A percentile compares a stretch with the other conserved stretches of the same genome.
phyloP scores from a whole-genome alignment of 2,797 vertebrate genomes.

The Champsocephalus gunnari region DNA sequence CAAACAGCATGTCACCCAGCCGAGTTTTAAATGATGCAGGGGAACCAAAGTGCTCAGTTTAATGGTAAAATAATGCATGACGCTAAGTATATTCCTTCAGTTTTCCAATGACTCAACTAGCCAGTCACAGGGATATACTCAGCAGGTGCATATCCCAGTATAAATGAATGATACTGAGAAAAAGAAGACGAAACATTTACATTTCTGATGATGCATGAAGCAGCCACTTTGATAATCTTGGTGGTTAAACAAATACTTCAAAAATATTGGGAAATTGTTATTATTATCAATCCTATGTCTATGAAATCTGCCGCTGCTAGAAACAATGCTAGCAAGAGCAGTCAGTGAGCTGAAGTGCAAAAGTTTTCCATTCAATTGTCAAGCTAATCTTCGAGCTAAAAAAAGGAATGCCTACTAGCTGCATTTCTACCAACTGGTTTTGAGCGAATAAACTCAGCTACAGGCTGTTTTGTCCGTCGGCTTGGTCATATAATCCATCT shows the following conservation, averaged over 20 bases:
- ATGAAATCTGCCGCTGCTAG: background rate
- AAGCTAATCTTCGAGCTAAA: too few species aligned
- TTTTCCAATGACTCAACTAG: constrained; percentile 17
- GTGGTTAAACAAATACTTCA: background rate
- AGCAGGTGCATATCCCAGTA: background rate
- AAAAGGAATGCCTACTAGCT: too few species aligned
- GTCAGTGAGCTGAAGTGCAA: too few species aligned
- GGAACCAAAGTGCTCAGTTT: too few species aligned
- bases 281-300: background rate
- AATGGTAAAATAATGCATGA: background rate
- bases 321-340: background rate
- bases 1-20: too few species aligned
- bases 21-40: too few species aligned
- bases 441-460: too few species aligned
- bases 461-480: too few species aligned
- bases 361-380: too few species aligned
- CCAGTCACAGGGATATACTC: background rate
- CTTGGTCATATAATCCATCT: too few species aligned
- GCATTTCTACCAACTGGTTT: too few species aligned
- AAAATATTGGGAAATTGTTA: background rate
- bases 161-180: background rate
- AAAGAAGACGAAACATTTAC: background rate
- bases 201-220: background rate
- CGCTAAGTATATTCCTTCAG: background rate
- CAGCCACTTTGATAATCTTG: background rate